Conservation (phyloP, 2,113 vertebrate genomes). For the Paedocypris sp. region DNA sequence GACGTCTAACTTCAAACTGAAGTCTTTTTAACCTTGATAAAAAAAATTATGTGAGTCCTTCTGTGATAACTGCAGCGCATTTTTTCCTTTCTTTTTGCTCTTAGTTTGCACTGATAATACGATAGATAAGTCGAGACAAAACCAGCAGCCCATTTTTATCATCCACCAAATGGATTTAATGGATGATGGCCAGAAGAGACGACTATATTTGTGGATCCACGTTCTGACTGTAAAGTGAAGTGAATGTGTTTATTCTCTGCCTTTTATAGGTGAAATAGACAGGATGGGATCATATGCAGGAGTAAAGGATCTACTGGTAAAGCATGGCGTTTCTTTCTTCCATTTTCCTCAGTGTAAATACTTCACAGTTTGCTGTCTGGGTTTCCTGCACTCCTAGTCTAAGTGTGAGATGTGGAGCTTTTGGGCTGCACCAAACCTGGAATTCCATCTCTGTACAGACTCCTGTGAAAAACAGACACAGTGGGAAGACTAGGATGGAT, state of each 20-base stretch:
- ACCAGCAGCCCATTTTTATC: neutral
- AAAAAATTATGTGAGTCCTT: too few relatives aligned
- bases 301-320: constrained; percentile 39
- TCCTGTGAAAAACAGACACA: neutral
- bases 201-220: neutral
- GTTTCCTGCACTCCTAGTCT: constrained; percentile 39
- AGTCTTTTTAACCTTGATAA: too few relatives aligned
- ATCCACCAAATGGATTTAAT: neutral
- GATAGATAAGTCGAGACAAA: neutral
- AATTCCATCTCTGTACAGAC: constrained; percentile 25
- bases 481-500: constrained; percentile 4
- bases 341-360: constrained; percentile 43
- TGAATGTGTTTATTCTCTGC: constrained; percentile 16
- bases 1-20: too few relatives aligned
- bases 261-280: neutral
- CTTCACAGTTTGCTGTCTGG: constrained; percentile 42
- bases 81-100: too few relatives aligned
- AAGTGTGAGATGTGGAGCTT: constrained; percentile 38
- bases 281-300: constrained; percentile 3
- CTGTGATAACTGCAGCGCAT: too few relatives aligned
- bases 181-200: neutral
- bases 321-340: constrained; percentile 45
- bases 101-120: too few relatives aligned
- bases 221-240: neutral
- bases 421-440: constrained; percentile 16